Conservation (phyloP, 2,113 vertebrate species). For the Rhynchomys soricoides region DNA sequence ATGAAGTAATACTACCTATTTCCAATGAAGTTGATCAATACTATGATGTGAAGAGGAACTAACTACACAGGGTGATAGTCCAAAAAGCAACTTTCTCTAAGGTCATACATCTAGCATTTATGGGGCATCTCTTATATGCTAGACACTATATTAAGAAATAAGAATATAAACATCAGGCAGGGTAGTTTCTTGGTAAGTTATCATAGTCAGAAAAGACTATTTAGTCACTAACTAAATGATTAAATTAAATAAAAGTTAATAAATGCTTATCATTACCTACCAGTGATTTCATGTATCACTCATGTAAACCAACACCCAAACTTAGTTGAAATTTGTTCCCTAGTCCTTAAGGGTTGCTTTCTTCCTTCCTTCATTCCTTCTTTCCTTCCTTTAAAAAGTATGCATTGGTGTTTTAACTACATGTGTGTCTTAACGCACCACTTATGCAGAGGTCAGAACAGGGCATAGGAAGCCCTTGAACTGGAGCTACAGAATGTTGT, state of each 20-base stretch:
- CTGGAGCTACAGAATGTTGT: neutral
- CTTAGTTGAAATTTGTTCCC: neutral
- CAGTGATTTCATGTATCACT: constrained; percentile 23
- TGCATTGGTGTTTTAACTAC: neutral
- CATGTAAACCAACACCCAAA: constrained; percentile 24
- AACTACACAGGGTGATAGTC: neutral
- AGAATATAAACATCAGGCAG: neutral
- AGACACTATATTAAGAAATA: neutral
- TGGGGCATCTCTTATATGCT: constrained; percentile 1
- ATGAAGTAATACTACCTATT: neutral
- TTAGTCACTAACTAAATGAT: constrained; percentile 31
- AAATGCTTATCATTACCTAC: constrained; percentile 2
- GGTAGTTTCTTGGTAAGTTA: neutral
- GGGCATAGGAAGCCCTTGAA: neutral
- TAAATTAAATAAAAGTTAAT: constrained; percentile 28
- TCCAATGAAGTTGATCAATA: constrained; percentile 35
- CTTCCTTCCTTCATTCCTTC: neutral
- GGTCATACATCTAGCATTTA: neutral
- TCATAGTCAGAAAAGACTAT: constrained; percentile 45
- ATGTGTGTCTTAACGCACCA: neutral
- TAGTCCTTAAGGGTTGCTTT: neutral
- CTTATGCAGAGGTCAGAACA: neutral
- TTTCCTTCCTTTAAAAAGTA: neutral
- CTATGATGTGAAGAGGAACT: constrained; percentile 15
- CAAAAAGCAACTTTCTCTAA: constrained; percentile 29